Percentiles rank a stretch among this genome's conserved stretches.
phyloP scores from a whole-genome alignment of 2,888 invertebrate species.

The Lithophane semibrunnea region DNA sequence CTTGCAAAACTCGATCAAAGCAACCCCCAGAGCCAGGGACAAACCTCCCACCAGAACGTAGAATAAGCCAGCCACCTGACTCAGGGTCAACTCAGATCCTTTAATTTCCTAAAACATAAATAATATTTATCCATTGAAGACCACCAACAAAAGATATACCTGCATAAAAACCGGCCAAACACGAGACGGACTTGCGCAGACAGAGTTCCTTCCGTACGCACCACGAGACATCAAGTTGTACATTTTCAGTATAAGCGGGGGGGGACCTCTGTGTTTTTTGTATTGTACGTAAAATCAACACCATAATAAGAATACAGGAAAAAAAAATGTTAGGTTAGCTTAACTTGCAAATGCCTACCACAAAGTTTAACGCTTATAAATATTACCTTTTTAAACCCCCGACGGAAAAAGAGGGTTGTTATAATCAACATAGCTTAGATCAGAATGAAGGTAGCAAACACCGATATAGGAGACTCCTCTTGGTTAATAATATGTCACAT shows the following conservation, averaged over 20 bases:
- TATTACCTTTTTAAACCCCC: neutral
- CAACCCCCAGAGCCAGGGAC: conserved; percentile 96
- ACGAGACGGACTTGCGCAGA: neutral
- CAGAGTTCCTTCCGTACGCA: neutral
- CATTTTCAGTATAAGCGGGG: neutral
- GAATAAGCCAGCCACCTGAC: conserved; percentile 99
- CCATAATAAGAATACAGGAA: neutral
- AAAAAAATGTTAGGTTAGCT: neutral
- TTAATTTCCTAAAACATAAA: conserved; percentile 89
- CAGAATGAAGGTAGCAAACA: neutral
- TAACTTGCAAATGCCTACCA: neutral
- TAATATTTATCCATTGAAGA: neutral
- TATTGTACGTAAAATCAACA: neutral
- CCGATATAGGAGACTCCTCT: neutral
- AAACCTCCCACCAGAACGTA: conserved; percentile 98
- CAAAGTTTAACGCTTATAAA: neutral
- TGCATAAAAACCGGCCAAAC: neutral
- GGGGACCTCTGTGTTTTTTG: neutral
- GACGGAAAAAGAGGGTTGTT: no score
- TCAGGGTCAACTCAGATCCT: conserved; percentile 96
- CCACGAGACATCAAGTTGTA: neutral
- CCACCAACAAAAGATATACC: neutral
- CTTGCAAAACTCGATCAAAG: conserved; percentile 98
- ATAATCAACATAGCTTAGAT: neutral
- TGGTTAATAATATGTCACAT: no score